These are phyloP conservation scores for Minunthozetes semirufus DNA, from an alignment of 2,888 invertebrate species.

Conservation along the genomic window DNA sequence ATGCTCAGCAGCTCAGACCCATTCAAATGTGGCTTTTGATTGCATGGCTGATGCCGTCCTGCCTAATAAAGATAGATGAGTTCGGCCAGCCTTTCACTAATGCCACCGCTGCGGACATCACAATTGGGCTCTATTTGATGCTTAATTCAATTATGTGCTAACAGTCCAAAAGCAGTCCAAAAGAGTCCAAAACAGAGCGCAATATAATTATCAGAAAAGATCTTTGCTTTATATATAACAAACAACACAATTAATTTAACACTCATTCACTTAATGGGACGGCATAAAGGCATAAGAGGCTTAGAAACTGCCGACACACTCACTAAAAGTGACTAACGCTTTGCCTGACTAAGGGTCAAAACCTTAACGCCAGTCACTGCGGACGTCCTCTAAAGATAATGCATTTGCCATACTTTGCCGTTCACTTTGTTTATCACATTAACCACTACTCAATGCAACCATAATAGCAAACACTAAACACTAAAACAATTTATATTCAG, in stretches of 20 bases:
- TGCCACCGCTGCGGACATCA: conserved; percentile 6
- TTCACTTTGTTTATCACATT: conserved; percentile 16
- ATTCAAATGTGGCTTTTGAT: neutral
- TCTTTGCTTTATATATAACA: neutral
- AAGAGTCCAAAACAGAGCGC: neutral
- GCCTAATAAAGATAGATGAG: conserved; percentile 20
- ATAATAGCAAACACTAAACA: neutral
- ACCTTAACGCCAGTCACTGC: conserved; percentile 9
- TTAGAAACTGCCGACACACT: neutral
- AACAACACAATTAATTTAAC: conserved; percentile 7
- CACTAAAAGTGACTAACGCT: no score
- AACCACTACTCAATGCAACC: neutral
- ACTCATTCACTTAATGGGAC: conserved; percentile 10
- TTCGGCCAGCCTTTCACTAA: conserved; percentile 1
- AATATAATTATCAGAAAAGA: conserved; percentile 12
- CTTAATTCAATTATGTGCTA: conserved; percentile 9
- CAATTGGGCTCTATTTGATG: conserved; percentile 12
- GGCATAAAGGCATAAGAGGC: conserved; percentile 8
- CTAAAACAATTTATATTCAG: neutral
- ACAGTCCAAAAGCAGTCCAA: neutral
- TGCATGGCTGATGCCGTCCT: neutral
- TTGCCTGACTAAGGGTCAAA: neutral
- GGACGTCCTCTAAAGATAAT: neutral
- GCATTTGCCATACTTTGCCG: conserved; percentile 1
- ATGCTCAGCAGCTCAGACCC: neutral